Evolutionary conservation across 2,113 vertebrate species (phyloP).

Genomic region (Formicarius rufipectus): DNA sequence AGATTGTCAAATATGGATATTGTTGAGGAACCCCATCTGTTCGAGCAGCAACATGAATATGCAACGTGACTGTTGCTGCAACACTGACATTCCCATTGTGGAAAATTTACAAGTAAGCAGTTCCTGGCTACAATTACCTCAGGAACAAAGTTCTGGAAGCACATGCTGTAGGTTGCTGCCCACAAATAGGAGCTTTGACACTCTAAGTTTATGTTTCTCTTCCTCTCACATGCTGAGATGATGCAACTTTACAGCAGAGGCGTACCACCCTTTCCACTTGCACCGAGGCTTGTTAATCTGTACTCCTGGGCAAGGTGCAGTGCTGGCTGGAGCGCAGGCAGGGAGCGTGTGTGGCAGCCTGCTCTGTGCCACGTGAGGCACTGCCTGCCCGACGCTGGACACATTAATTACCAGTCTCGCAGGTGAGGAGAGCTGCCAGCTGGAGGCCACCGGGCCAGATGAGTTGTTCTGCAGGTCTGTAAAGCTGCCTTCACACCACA

Average conservation of each 20-base stretch:
- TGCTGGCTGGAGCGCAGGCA: accelerated
- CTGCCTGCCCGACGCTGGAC: accelerated
- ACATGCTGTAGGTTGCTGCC: not conserved
- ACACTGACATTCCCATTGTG: constrained; percentile 20
- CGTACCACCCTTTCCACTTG: not conserved
- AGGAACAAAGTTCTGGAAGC: constrained; percentile 10
- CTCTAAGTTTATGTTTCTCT: not conserved
- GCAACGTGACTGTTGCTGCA: constrained; percentile 32
- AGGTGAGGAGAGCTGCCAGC: not conserved
- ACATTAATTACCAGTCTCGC: not conserved
- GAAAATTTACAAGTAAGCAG: constrained; percentile 44
- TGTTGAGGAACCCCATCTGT: constrained; percentile 61
- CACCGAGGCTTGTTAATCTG: accelerated
- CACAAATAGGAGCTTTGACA: accelerated
- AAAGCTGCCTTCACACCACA: not conserved
- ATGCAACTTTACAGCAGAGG: not conserved
- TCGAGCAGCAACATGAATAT: constrained; percentile 47
- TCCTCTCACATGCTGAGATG: not conserved
- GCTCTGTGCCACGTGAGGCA: not conserved
- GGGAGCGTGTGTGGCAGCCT: accelerated
- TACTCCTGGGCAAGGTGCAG: not conserved
- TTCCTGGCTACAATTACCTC: not conserved
- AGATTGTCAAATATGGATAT: constrained; percentile 52
- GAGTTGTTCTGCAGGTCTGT: not conserved
- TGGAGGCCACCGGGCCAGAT: not conserved